Evolutionary conservation across 37 sponge, comb jelly and placozoan species (phyloP), one percentile per base, ranked within the genome.

Genomic region (Trichoplax adhaerens): DNA sequence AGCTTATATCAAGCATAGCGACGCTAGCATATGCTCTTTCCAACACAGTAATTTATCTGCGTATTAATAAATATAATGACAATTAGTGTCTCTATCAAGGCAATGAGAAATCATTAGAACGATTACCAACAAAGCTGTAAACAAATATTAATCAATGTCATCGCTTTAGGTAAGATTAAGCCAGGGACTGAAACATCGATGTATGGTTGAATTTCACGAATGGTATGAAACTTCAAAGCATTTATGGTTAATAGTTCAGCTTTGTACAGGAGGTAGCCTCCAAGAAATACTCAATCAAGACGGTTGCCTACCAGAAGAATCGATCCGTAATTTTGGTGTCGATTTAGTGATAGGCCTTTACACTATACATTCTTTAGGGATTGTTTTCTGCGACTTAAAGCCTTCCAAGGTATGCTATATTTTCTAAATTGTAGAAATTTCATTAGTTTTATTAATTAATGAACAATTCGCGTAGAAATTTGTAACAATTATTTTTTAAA

Each of bases 201-300:
- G 83, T 65, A 78, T 87, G 8, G 64, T 80, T 1, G 54, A 64
- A 64, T 87, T 87, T 57, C 53, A 62, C 8, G 87, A 87, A 57
- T 87, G 87, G 87, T 87, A 87, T 66, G 81, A 83, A 62, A 82
- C 87, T 2, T 73, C 83, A 1, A 71, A 83, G 68, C 87, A 87
- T 56, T 71, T 87, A 52, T 87, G 87, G 87, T 59, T 80, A 5
- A 83, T 87, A 6, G 80, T 74, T 48, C 83, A 87, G 62, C 73
- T 87, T 51, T 84, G 80, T 66, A 61, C 65, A 48, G 87, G 80
- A 48, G 83, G 87, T 12, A 81, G 83, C 0, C 76, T 86, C 48
- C 68, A 62, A 51, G 77, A 77, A 50, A 65, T 86, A 1, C 65
- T 82, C 64, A 74, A 72, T 47, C 79, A 79, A 69, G 87, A 86